phyloP scores from a whole-genome alignment of 2,113 vertebrate species.

The Sakesphorus luctuosus region DNA sequence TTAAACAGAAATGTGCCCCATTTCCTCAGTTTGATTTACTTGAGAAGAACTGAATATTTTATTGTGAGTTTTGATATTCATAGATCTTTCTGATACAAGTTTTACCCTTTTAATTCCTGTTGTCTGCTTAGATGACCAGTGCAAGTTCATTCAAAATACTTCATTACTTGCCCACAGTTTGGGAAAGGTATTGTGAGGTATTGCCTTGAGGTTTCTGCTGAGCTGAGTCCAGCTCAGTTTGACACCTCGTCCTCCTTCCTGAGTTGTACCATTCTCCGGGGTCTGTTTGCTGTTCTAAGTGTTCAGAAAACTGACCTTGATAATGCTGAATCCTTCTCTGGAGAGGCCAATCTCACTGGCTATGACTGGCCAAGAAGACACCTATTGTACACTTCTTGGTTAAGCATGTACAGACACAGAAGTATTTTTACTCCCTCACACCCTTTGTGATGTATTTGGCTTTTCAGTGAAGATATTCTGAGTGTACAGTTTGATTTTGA shows the following conservation, averaged over 20 bases:
- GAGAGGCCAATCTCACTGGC: background rate
- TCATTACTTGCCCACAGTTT: background rate
- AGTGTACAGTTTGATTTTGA: background rate
- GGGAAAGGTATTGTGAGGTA: background rate
- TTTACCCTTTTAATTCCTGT: background rate
- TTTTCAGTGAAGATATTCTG: background rate
- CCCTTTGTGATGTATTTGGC: background rate
- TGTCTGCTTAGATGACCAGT: background rate
- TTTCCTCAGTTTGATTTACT: background rate
- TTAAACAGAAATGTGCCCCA: background rate
- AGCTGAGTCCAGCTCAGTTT: background rate
- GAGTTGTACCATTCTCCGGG: background rate
- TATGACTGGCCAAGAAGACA: background rate
- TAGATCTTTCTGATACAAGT: background rate
- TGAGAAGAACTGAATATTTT: background rate
- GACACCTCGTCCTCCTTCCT: background rate
- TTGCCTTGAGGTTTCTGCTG: background rate
- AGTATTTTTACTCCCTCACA: background rate
- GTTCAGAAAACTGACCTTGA: background rate
- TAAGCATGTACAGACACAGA: background rate
- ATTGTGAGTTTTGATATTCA: background rate
- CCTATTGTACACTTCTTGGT: background rate
- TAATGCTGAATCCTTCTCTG: background rate
- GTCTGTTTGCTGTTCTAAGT: background rate
- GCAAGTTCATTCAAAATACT: background rate